Evolutionary conservation across 2,888 invertebrate species (phyloP).

Genomic region (Saturnia japonica): DNA sequence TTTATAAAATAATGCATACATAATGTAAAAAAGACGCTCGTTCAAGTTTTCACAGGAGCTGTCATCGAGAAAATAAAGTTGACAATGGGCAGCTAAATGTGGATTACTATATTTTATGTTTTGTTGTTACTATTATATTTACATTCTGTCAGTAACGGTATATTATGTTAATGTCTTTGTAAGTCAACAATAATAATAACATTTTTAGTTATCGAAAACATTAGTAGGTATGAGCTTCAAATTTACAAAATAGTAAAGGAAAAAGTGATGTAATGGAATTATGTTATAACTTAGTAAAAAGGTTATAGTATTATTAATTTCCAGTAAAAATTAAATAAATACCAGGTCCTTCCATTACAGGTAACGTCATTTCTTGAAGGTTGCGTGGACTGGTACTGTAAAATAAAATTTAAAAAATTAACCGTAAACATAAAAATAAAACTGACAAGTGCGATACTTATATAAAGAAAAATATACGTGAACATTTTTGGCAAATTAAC

Average conservation of each 20-base stretch:
- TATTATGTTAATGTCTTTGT: neutral
- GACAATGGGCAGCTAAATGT: neutral
- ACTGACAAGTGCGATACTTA: neutral
- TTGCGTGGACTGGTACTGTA: conserved; percentile 87
- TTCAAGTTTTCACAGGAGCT: too few relatives aligned
- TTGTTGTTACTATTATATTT: too few relatives aligned
- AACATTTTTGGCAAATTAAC: neutral
- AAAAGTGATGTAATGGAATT: neutral
- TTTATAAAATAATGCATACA: too few relatives aligned
- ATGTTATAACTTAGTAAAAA: neutral
- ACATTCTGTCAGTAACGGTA: neutral
- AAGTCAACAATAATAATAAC: neutral
- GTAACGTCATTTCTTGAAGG: conserved; percentile 85
- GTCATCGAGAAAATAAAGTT: too few relatives aligned
- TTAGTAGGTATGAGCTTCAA: too few relatives aligned
- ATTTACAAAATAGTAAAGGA: neutral
- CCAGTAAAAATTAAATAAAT: conserved; percentile 13
- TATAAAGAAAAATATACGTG: neutral
- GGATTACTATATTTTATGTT: neutral
- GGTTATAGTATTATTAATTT: neutral
- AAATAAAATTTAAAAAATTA: conserved; percentile 37
- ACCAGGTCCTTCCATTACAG: conserved; percentile 71
- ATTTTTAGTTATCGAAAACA: too few relatives aligned
- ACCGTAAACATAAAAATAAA: neutral
- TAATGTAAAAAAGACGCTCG: too few relatives aligned